These are phyloP conservation scores for Coranthus polyacanthus DNA, from an alignment of 2,797 vertebrate species.

Conservation along the genomic window DNA sequence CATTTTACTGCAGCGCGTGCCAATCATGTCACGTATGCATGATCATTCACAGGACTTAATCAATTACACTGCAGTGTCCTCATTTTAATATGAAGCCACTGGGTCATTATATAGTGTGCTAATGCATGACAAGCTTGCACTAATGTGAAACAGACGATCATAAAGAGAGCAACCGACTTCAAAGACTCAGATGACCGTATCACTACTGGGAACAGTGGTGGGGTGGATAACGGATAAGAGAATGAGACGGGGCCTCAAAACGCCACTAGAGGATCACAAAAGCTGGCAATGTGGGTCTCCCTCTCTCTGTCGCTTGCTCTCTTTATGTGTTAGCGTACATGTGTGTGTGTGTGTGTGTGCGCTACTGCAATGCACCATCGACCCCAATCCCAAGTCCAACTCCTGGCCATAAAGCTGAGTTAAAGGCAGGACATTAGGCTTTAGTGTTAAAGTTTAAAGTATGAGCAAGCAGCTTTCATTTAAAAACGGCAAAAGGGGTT, in stretches of 20 bases:
- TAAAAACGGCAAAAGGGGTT: background rate
- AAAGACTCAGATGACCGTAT: conserved; percentile 43
- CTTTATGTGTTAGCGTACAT: background rate
- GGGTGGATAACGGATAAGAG: conserved; percentile 9
- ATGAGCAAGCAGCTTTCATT: conserved; percentile 16
- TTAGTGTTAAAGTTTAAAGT: background rate
- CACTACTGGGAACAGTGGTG: conserved; percentile 31
- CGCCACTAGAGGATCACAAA: conserved; percentile 24
- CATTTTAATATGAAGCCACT: conserved; percentile 6
- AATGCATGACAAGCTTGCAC: conserved; percentile 12
- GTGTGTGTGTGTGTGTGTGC: conserved; percentile 10
- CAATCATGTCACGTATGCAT: background rate
- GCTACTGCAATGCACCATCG: conserved; percentile 45
- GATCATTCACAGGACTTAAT: conserved; percentile 9
- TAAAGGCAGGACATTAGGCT: conserved; percentile 15
- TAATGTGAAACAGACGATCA: conserved; percentile 3
- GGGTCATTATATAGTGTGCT: conserved; percentile 29
- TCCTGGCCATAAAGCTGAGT: conserved; percentile 28
- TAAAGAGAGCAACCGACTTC: conserved; percentile 46
- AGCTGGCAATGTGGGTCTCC: conserved; percentile 5
- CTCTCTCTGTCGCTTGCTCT: background rate
- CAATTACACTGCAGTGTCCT: conserved; percentile 13
- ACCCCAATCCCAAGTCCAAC: conserved; percentile 54
- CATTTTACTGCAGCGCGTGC: background rate
- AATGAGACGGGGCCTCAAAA: conserved; percentile 1